These are phyloP conservation scores for Amphilophus citrinellus DNA, from an alignment of 2,113 vertebrate species.

Conservation along the genomic window DNA sequence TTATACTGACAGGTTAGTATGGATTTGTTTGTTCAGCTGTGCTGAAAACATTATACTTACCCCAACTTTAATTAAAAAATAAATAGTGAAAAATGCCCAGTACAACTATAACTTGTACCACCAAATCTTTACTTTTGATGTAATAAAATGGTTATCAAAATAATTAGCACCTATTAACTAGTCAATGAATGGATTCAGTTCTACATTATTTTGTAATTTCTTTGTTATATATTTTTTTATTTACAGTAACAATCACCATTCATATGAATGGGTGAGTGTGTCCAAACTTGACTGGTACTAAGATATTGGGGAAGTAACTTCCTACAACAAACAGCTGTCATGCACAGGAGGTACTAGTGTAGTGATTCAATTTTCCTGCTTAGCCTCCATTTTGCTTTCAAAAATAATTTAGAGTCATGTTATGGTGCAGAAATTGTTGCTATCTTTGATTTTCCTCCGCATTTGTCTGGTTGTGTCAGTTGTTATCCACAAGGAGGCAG, in stretches of 20 bases:
- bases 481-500: conserved; percentile 43
- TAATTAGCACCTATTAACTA: too few relatives aligned
- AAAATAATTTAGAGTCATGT: not conserved
- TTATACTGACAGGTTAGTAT: not conserved
- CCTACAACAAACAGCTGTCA: not conserved
- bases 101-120: not conserved
- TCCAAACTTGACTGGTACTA: too few relatives aligned
- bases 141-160: too few relatives aligned
- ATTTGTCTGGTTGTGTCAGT: not conserved
- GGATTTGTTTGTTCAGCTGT: not conserved
- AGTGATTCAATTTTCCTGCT: not conserved
- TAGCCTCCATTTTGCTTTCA: not conserved
- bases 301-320: not conserved
- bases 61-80: not conserved
- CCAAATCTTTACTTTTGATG: too few relatives aligned
- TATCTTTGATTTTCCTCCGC: not conserved
- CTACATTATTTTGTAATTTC: not conserved
- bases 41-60: not conserved
- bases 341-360: not conserved
- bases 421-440: not conserved
- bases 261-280: too few relatives aligned
- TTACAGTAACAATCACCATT: too few relatives aligned
- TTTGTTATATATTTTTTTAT: not conserved
- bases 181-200: too few relatives aligned
- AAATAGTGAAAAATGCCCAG: not conserved